Evolutionary conservation across 2,113 vertebrate species (phyloP), one percentile per base, ranked within the genome.

Genomic region (Petroica traversi): DNA sequence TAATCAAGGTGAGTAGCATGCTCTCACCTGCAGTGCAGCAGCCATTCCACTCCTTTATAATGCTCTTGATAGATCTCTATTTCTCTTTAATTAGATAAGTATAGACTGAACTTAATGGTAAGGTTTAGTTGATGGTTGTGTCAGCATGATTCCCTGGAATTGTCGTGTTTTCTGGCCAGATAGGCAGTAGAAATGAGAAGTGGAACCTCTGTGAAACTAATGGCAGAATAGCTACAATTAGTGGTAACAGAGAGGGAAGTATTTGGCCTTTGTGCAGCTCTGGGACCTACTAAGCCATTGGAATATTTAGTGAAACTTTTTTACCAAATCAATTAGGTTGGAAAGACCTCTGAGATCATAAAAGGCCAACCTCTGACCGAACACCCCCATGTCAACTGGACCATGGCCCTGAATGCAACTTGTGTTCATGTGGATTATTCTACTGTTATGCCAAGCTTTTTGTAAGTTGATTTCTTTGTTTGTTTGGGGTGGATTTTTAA

Each of bases 141-240:
- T 77, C 36, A 12, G 31, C n/a, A 11, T 51, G 31, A 12, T 84
- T 1, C 41, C 3, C 2, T 51, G 43, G 20, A 55, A 43, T 2
- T 36, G 45, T 63, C 0, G 0, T 38, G 29, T 74, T 68, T 69
- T 80, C 68, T 93, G 64, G 26, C 29, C 19, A 62, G 62, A 26
- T 14, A 4, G 6, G 28, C 19, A 23, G 28, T 34, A 76, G 59
- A 62, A 78, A 58, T 34, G 46, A 43, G 13, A 71, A 62, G 69
- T 0, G 0, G 20, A 17, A 12, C 31, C 13, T 41, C 0, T 40
- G 19, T 29, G n/a, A 72, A 88, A 36, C 17, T 31, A n/a, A 4
- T 38, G n/a, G 26, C 69, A 82, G 54, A 59, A 19, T 4, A 68
- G 10, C 28, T 36, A 7, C 17, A 17, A 28, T 8, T 63, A 22